Base-by-base conservation (phyloP, 53 echinoderm and acorn worm species). In the Zoroaster sp. region DNA sequence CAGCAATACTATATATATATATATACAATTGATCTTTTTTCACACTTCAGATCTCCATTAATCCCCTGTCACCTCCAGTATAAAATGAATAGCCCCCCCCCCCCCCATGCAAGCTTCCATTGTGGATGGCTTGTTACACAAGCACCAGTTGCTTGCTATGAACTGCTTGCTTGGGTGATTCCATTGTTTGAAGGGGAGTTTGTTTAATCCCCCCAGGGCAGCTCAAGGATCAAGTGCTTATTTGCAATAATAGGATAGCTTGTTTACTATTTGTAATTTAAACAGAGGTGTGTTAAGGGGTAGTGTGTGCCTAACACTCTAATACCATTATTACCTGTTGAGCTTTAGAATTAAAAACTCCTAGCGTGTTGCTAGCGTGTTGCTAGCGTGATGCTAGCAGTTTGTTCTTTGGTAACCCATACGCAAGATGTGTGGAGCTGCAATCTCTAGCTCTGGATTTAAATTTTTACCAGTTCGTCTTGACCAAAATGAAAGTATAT, bases 261-360 rank as follows among this genome's bases (percentile, higher is more conserved):
- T 85, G 71, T 85, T 85, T 85, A 51, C 85, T 51, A 20, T 45
- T 85, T 71, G 35, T 70, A 66, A n/a, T 47, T 70, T 85, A 70
- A 33, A 47, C 35, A 49, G 34, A 35, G 85, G 71, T 81, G 41
- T 66, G 67, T 31, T 66, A 3, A 71, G 85, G 85, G 20, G 69
- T 17, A 43, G 52, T 70, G 71, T 70, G 69, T 85, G 28, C 70
- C 71, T 18, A 71, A 71, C 71, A 71, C 38, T 36, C 3, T 74
- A 74, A 74, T 43, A 21, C 74, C 41, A 43, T 74, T n/a, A n/a
- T n/a, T 42, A 74, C 74, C 18, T 35, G 74, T 39, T 74, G 17
- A 21, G n/a, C 71, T 10, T 35, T 34, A 28, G 63, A 59, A 59
- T 59, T 59, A 59, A 59, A 59, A 21, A 5, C 28, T 28, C 13